Percentiles rank a stretch among this genome's conserved stretches.
phyloP scores from a whole-genome alignment of 2,797 vertebrate genomes.

The Nothura maculosa region DNA sequence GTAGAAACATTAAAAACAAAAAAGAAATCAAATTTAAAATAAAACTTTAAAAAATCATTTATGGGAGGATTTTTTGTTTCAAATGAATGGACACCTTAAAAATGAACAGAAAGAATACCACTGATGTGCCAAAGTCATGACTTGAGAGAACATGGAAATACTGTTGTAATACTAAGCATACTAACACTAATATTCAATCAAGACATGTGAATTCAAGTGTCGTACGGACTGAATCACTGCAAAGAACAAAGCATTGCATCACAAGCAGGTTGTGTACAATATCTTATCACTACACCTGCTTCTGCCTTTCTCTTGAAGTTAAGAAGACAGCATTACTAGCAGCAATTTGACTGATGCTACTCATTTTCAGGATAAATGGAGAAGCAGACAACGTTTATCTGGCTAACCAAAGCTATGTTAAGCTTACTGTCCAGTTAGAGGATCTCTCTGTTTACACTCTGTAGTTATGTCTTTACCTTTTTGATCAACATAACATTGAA shows the following conservation, averaged over 20 bases:
- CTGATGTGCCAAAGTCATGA: neutral
- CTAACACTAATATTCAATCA: neutral
- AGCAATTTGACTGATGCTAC: neutral
- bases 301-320: neutral
- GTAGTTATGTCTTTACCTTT: neutral
- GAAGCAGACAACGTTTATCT: neutral
- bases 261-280: neutral
- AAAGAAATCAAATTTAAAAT: neutral
- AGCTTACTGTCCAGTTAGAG: neutral
- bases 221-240: neutral
- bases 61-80: neutral
- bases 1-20: neutral
- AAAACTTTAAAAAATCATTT: neutral
- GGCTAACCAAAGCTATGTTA: neutral
- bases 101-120: neutral
- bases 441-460: neutral
- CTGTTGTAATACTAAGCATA: neutral
- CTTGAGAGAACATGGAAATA: neutral
- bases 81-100: neutral
- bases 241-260: neutral
- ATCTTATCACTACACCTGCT: neutral
- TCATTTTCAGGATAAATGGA: neutral
- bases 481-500: neutral
- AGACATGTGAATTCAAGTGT: neutral
- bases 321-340: neutral